phyloP scores from a whole-genome alignment of 2,888 invertebrate species.

The Sturmia bella region DNA sequence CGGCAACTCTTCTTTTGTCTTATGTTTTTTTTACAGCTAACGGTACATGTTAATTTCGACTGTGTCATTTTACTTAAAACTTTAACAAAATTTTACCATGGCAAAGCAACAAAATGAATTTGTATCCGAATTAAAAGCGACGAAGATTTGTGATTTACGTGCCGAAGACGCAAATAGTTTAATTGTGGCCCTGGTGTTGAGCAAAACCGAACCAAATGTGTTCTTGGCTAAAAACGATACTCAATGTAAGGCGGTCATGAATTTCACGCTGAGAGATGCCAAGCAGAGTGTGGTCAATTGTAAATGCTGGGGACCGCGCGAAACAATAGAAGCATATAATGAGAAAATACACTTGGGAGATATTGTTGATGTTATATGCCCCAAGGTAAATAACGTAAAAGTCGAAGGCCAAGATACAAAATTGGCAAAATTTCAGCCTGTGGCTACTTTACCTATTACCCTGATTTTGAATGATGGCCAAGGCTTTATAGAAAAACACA shows the following conservation, averaged over 20 bases:
- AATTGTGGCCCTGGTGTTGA: constrained; percentile 74
- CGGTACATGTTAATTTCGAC: constrained; percentile 28
- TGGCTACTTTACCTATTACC: constrained; percentile 86
- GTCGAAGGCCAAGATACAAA: constrained; percentile 77
- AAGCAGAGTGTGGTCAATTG: constrained; percentile 88
- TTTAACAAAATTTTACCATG: constrained; percentile 10
- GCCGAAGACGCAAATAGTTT: constrained; percentile 63
- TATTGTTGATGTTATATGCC: constrained; percentile 87
- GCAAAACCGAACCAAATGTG: constrained; percentile 84
- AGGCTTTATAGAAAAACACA: constrained; percentile 85
- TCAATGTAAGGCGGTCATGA: constrained; percentile 87
- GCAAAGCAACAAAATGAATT: constrained; percentile 16
- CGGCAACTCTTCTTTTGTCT: neutral
- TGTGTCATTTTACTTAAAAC: constrained; percentile 1
- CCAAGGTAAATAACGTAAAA: constrained; percentile 82
- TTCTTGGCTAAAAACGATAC: constrained; percentile 78
- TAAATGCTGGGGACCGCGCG: constrained; percentile 88
- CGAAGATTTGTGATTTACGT: constrained; percentile 67
- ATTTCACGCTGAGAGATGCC: constrained; percentile 89
- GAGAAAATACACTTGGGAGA: constrained; percentile 87
- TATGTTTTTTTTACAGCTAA: constrained; percentile 13
- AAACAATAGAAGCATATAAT: constrained; percentile 85
- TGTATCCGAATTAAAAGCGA: constrained; percentile 39
- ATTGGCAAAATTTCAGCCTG: constrained; percentile 85
- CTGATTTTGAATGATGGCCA: constrained; percentile 86